Evolutionary conservation across 53 echinoderm and acorn worm species (phyloP).

Genomic region (Paracentrotus lividus): DNA sequence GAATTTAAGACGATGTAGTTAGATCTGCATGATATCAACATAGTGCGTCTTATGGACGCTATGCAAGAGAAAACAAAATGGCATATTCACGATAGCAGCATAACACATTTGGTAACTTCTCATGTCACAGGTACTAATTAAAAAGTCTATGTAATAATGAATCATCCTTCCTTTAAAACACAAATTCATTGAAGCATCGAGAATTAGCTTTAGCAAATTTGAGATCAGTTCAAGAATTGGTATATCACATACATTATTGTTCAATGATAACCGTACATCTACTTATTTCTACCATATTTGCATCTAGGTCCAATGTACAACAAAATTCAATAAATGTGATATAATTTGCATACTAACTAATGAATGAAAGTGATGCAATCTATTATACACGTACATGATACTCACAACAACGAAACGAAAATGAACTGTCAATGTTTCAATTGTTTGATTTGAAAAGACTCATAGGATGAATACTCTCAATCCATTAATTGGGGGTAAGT

Average conservation of each 20-base stretch:
- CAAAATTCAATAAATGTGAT: background rate
- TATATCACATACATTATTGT: background rate
- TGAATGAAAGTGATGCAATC: background rate
- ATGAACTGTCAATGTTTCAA: background rate
- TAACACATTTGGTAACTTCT: background rate
- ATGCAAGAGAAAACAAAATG: background rate
- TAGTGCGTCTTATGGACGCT: background rate
- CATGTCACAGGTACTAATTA: background rate
- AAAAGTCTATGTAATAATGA: background rate
- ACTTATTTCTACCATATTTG: background rate
- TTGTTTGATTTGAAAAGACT: conserved; percentile 18
- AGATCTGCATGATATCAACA: background rate
- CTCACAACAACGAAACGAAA: background rate
- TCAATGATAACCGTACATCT: background rate
- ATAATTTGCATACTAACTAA: background rate
- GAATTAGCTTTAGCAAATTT: background rate
- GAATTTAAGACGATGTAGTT: background rate
- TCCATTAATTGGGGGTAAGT: background rate
- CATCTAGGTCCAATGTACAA: background rate
- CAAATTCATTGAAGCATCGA: background rate
- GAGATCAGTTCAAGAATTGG: background rate
- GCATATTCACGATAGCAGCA: background rate
- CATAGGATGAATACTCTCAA: background rate
- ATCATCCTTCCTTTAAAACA: background rate
- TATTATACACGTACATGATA: background rate